phyloP scores from a whole-genome alignment of 2,888 invertebrate species.

The Troglohyphantes excavatus region DNA sequence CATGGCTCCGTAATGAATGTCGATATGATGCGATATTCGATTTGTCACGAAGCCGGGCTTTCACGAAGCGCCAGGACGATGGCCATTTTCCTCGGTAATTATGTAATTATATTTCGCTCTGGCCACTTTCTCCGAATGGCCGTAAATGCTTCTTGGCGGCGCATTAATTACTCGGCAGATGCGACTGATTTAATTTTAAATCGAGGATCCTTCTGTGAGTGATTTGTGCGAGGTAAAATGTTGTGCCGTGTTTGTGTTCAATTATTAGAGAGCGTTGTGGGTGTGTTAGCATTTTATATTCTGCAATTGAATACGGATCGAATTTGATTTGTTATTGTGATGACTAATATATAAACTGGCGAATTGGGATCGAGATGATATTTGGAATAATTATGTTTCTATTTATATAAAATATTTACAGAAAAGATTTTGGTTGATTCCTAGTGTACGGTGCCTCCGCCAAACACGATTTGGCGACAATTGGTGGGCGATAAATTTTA shows the following conservation, averaged over 20 bases:
- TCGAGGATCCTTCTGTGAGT: not conserved
- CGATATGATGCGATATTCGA: not conserved
- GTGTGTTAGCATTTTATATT: not conserved
- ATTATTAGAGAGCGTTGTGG: not conserved
- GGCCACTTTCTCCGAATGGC: slow-evolving; percentile 4
- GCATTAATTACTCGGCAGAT: not conserved
- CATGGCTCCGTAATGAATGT: not conserved
- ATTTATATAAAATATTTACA: not conserved
- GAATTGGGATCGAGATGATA: not conserved
- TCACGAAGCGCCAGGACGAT: slow-evolving; percentile 2
- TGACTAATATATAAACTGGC: not conserved
- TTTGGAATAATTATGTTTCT: not conserved
- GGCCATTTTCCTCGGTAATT: slow-evolving; percentile 31
- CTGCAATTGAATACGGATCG: not conserved
- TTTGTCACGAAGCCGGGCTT: slow-evolving; percentile 2
- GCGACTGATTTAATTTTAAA: not conserved
- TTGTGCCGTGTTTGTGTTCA: not conserved
- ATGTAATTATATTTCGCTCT: slow-evolving; percentile 24
- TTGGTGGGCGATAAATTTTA: too few species aligned
- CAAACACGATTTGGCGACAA: too few species aligned
- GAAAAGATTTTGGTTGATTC: too few species aligned
- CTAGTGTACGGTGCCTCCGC: too few species aligned
- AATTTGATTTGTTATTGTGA: too few species aligned
- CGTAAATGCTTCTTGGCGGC: not conserved
- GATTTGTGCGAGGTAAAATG: not conserved